These are phyloP conservation scores for fruit fly (Drosophila melanogaster) DNA, from an alignment of 1,140 invertebrate species.

Conservation along the genomic window DNA sequence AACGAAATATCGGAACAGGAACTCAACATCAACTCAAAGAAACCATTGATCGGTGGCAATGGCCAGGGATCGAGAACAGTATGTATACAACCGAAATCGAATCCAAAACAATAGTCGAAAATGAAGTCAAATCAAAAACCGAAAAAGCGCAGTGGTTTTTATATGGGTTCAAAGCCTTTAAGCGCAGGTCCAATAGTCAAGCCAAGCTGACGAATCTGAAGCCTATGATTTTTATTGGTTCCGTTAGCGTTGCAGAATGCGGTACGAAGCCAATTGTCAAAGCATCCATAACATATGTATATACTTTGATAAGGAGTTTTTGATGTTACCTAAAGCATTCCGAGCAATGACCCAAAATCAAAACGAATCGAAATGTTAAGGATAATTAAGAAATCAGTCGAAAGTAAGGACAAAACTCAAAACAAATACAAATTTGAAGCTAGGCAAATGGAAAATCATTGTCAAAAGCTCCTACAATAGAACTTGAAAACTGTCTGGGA, in stretches of 20 bases:
- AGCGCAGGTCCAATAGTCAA: conserved; percentile 33
- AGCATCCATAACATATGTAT: conserved; percentile 20
- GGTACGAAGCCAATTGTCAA: conserved; percentile 34
- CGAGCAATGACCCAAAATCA: conserved; percentile 74
- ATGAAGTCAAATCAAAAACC: conserved; percentile 13
- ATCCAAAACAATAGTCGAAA: conserved; percentile 3
- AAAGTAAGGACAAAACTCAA: conserved; percentile 22
- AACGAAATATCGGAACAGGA: conserved; percentile 16
- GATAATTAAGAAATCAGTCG: conserved; percentile 18
- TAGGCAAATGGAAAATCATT: conserved; percentile 52
- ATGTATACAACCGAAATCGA: not conserved
- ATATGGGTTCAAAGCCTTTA: conserved; percentile 31
- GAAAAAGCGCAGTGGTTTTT: conserved; percentile 25
- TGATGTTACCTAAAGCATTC: conserved; percentile 77
- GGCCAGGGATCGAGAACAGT: not conserved
- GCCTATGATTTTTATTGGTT: conserved; percentile 16
- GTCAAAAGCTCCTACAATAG: conserved; percentile 52
- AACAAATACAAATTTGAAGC: conserved; percentile 21
- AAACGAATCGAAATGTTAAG: conserved; percentile 23
- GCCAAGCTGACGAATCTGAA: conserved; percentile 42
- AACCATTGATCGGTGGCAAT: not conserved
- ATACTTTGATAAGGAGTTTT: conserved; percentile 49
- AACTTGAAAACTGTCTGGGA: conserved; percentile 22
- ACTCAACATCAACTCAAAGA: conserved; percentile 13
- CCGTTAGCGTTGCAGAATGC: conserved; percentile 24